Evolutionary conservation across 2,113 vertebrate genomes (phyloP).

Genomic region (Tricholaema leucomelas): DNA sequence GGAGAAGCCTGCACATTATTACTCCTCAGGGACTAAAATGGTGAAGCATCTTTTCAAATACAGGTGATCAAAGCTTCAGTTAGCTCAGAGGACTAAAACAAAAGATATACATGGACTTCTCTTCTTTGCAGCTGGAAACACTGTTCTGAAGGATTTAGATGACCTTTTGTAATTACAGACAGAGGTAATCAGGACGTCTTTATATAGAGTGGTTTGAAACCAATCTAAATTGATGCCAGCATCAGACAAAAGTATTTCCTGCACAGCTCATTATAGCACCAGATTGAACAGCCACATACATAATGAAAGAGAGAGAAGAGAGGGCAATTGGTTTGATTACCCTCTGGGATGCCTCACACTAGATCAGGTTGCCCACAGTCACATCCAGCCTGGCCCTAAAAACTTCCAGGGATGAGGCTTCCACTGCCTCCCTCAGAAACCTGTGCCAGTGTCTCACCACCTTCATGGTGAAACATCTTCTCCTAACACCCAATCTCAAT

Average conservation of each 20-base stretch:
- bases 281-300: neutral
- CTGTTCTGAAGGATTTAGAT: neutral
- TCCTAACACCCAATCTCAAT: no score
- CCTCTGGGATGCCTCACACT: neutral
- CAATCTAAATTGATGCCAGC: neutral
- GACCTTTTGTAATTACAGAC: neutral
- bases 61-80: neutral
- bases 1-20: neutral
- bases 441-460: no score
- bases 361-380: no score
- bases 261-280: neutral
- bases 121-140: neutral
- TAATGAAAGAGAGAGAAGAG: neutral
- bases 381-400: no score
- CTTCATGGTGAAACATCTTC: no score
- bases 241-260: neutral
- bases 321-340: neutral
- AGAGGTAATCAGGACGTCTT: neutral
- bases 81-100: neutral
- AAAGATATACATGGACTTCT: neutral
- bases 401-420: no score
- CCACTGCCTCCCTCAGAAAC: no score
- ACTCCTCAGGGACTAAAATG: neutral
- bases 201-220: neutral
- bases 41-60: neutral